Conservation (phyloP, 2,113 vertebrate species). For the Puma concolor region DNA sequence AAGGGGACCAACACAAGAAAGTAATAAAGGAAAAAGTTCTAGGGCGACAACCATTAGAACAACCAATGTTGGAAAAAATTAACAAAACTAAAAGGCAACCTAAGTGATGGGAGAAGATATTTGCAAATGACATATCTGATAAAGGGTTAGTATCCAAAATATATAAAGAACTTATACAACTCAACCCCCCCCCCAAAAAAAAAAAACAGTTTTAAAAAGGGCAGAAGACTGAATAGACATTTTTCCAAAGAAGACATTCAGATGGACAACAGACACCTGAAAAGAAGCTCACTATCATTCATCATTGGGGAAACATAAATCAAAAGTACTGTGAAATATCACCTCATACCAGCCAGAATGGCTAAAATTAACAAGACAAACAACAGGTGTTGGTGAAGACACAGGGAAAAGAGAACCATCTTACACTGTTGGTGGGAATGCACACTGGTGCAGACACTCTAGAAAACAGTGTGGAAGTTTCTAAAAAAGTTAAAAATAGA, state of each 20-base stretch:
- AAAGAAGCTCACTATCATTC: background rate
- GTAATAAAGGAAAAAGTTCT: background rate
- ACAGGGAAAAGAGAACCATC: background rate
- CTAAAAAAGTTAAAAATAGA: background rate
- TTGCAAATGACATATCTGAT: background rate
- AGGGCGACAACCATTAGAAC: background rate
- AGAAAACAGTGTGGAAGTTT: background rate
- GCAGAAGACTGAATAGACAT: background rate
- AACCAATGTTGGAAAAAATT: background rate
- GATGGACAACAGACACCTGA: background rate
- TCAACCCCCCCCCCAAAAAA: background rate
- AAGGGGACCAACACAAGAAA: background rate
- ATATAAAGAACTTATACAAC: background rate
- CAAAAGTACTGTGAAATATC: background rate
- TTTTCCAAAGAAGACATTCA: background rate
- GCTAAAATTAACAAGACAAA: background rate
- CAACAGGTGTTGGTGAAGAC: background rate
- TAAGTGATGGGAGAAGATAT: background rate
- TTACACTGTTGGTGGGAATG: background rate
- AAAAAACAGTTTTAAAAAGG: background rate
- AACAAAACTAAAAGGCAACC: background rate
- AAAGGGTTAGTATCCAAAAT: background rate
- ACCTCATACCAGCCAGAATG: background rate
- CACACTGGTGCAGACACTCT: background rate
- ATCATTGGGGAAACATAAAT: background rate